Percentiles rank a stretch among this genome's conserved stretches.
These are phyloP conservation scores for Timema podura DNA, from an alignment of 2,888 invertebrate genomes.

Conservation along the genomic window DNA sequence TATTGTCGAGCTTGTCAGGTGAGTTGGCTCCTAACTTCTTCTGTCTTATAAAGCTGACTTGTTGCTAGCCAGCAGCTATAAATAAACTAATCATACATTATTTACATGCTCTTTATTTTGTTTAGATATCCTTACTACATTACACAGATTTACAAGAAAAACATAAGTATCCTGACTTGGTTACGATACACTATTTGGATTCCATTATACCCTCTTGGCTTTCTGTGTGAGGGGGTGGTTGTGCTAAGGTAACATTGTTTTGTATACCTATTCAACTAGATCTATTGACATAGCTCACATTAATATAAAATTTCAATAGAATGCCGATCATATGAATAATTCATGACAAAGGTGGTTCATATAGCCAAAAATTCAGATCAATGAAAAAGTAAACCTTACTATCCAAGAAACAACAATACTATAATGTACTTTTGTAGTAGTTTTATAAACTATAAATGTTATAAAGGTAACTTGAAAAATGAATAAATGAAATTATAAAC, in stretches of 20 bases:
- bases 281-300: neutral
- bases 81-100: neutral
- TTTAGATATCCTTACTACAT: slow-evolving; percentile 91
- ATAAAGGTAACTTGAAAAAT: too few relatives aligned
- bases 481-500: too few relatives aligned
- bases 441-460: too few relatives aligned
- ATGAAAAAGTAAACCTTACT: too few relatives aligned
- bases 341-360: too few relatives aligned
- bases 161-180: slow-evolving; percentile 79
- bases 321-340: too few relatives aligned
- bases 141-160: slow-evolving; percentile 68
- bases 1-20: slow-evolving; percentile 78
- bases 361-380: too few relatives aligned
- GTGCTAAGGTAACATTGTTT: slow-evolving; percentile 49
- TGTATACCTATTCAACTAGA: too few relatives aligned
- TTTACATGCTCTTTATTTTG: slow-evolving; percentile 3
- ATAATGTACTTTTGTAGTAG: too few relatives aligned
- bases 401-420: too few relatives aligned
- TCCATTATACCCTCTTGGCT: slow-evolving; percentile 85
- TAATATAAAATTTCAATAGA: neutral
- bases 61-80: too few relatives aligned
- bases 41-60: slow-evolving; percentile 9
- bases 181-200: slow-evolving; percentile 92
- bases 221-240: slow-evolving; percentile 80
- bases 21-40: slow-evolving; percentile 32